Percentiles rank a stretch among this genome's conserved stretches.
Conservation (phyloP, 2,888 invertebrate species). For the Ceramica pisi region DNA sequence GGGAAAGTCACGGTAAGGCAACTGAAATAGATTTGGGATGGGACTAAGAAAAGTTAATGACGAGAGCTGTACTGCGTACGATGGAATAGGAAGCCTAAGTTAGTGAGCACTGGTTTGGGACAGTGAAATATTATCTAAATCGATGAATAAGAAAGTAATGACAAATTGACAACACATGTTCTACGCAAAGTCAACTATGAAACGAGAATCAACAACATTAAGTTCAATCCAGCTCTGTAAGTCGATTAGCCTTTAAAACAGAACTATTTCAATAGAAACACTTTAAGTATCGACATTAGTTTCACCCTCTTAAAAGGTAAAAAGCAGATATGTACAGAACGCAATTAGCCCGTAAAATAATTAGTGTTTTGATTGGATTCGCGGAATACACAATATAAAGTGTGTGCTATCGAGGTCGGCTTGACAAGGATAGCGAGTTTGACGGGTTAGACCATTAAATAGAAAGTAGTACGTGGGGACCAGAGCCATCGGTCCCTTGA, state of each 20-base stretch:
- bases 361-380: constrained; percentile 68
- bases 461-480: constrained; percentile 73
- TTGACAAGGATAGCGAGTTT: constrained; percentile 74
- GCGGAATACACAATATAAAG: constrained; percentile 64
- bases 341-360: constrained; percentile 61
- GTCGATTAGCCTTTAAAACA: background rate
- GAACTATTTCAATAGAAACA: constrained; percentile 28
- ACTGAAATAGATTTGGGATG: constrained; percentile 18
- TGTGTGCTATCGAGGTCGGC: constrained; percentile 68
- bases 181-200: background rate
- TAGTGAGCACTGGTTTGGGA: background rate
- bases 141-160: background rate
- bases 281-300: constrained; percentile 12
- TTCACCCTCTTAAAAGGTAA: constrained; percentile 38
- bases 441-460: constrained; percentile 75
- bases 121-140: no score
- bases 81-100: background rate
- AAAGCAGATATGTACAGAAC: constrained; percentile 21
- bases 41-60: background rate
- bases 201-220: background rate
- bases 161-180: background rate
- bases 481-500: constrained; percentile 70
- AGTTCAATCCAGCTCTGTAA: background rate
- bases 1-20: background rate
- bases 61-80: background rate